Base-by-base conservation (phyloP, 2,113 vertebrate species). In the Solea senegalensis region DNA sequence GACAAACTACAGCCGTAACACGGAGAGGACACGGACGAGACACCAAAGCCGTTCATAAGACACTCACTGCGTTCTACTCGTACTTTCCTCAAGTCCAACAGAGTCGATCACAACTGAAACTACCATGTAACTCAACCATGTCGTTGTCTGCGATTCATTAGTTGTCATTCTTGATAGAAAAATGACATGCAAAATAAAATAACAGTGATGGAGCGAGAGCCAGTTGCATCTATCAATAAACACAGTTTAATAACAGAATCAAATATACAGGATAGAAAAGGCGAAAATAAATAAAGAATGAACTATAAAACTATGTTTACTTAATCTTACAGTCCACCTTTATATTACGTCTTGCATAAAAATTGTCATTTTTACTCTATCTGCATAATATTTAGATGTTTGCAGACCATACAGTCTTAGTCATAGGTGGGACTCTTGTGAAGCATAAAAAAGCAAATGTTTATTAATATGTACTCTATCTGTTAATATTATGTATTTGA, bases 1-100 rank as follows among this genome's bases (percentile, higher is more conserved):
- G 92, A 84, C 93, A 94, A 93, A 88, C 86, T 89, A 69, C 78
- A 68, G 84, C 81, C 46, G 14, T 45, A 54, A 65, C 56, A 64
- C 58, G 72, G 68, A 53, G 63, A 72, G 77, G 87, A 85, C 3
- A 83, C 82, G 88, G 89, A 91, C 76, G 82, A 67, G 62, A 77
- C 77, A 75, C 56, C 39, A 43, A 49, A 71, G 27, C 44, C 45
- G 58, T 43, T 64, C 26, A 63, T 28, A 63, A 55, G 14, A 69
- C 52, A 76, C 46, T 46, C 57, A 58, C 4, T 40, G 34, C 48
- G 9, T 53, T 43, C 5, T 11, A 9, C 45, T 14, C 9, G 4
- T 48, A 4, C 14, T 48, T 45, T 74, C 27, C 69, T 26, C 5
- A 50, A 52, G 34, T 60, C 55, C n/a, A 49, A 41, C n/a, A 9